Percentiles rank a stretch among this genome's conserved stretches.
phyloP scores from a whole-genome alignment of 2,888 invertebrate genomes.

The Lacanobia oleracea region DNA sequence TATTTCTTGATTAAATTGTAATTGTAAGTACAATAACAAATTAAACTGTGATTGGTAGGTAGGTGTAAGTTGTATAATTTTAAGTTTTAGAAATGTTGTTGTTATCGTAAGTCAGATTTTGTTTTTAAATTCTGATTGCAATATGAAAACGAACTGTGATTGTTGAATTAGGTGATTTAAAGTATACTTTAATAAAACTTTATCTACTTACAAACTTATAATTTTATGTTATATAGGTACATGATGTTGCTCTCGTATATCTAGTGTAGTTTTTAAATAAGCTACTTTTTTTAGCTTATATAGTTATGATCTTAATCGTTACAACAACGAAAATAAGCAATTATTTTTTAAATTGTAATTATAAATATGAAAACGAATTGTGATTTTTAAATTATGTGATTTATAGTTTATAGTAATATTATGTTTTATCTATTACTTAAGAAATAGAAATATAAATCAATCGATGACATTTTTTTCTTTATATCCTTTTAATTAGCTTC shows the following conservation, averaged over 20 bases:
- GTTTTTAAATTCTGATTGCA: slow-evolving; percentile 45
- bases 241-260: slow-evolving; percentile 48
- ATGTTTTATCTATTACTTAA: slow-evolving; percentile 42
- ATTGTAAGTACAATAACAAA: slow-evolving; percentile 43
- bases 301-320: slow-evolving; percentile 49
- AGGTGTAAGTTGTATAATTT: slow-evolving; percentile 47
- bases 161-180: slow-evolving; percentile 46
- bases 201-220: slow-evolving; percentile 41
- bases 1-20: slow-evolving; percentile 44
- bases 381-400: slow-evolving; percentile 44
- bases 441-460: slow-evolving; percentile 31
- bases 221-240: slow-evolving; percentile 47
- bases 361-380: slow-evolving; percentile 44
- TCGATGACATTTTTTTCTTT: slow-evolving; percentile 42
- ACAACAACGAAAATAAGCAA: slow-evolving; percentile 48
- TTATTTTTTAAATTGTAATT: slow-evolving; percentile 44
- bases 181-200: slow-evolving; percentile 43
- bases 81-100: slow-evolving; percentile 46
- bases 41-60: slow-evolving; percentile 47
- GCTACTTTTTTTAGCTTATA: slow-evolving; percentile 47
- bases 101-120: slow-evolving; percentile 46
- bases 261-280: slow-evolving; percentile 48
- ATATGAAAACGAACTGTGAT: slow-evolving; percentile 46
- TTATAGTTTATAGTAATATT: slow-evolving; percentile 45
- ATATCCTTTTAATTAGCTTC: slow-evolving; percentile 42